Evolutionary conservation across 2,113 vertebrate genomes (phyloP).

Genomic region (Phocoena phocoena): DNA sequence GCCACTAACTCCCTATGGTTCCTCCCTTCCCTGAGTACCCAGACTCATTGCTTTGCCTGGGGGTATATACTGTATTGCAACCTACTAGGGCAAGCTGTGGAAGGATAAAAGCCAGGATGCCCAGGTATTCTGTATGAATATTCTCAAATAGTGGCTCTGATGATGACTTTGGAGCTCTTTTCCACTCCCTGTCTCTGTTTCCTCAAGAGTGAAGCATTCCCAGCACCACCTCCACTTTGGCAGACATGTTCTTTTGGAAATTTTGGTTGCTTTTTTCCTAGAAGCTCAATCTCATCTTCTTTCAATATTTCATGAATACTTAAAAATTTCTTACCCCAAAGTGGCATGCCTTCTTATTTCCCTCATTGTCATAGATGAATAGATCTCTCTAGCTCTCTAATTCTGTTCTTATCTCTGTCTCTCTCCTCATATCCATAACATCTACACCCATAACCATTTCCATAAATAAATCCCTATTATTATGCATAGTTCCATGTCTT

Average conservation of each 20-base stretch:
- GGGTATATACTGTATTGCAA: neutral
- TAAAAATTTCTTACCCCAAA: neutral
- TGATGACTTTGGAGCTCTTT: neutral
- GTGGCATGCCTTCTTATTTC: neutral
- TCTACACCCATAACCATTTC: neutral
- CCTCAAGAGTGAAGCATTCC: neutral
- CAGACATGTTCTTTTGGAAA: neutral
- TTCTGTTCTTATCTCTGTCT: neutral
- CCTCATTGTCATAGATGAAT: neutral
- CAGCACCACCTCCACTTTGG: neutral
- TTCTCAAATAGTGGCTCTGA: constrained; percentile 6
- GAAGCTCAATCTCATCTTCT: neutral
- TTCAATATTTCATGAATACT: neutral
- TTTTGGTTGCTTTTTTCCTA: neutral
- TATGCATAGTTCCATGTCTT: neutral
- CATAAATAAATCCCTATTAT: neutral
- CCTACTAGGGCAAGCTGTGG: neutral
- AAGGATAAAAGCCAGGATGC: neutral
- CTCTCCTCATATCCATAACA: neutral
- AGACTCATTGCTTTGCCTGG: neutral
- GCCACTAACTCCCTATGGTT: neutral
- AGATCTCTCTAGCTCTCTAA: neutral
- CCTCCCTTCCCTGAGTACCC: neutral
- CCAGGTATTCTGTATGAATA: neutral
- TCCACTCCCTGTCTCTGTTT: neutral